Evolutionary conservation across 64 coral and sea anemone species (phyloP).

Genomic region (Orbicella faveolata): DNA sequence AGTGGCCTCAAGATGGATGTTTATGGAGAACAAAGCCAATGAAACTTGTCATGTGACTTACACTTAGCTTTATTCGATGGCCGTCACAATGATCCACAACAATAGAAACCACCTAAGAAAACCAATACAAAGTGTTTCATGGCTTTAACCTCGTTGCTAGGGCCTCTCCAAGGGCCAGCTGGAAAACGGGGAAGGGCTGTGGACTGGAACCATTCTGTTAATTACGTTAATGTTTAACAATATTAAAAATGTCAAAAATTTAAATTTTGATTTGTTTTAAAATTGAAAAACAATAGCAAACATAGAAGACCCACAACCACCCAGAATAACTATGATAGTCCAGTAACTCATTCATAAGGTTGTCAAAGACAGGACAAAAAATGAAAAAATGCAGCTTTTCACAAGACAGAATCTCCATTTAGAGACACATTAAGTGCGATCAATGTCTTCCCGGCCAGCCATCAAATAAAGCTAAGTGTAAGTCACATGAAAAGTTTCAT

Average conservation of each 20-base stretch:
- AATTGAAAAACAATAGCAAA: neutral
- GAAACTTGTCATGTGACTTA: slow-evolving; percentile 6
- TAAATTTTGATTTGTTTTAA: neutral
- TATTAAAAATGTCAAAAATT: too few species aligned
- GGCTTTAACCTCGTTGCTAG: too few species aligned
- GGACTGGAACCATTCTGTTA: too few species aligned
- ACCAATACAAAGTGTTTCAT: too few species aligned
- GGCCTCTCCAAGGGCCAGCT: too few species aligned
- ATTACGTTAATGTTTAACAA: too few species aligned
- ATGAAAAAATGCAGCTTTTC: neutral
- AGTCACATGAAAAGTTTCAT: slow-evolving; percentile 3
- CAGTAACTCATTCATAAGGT: neutral
- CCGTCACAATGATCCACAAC: neutral
- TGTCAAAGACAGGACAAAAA: neutral
- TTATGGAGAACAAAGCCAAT: neutral
- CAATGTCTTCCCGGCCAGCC: neutral
- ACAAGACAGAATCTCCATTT: too few species aligned
- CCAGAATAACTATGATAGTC: neutral
- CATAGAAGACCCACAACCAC: neutral
- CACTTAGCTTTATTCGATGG: neutral
- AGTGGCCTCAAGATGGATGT: slow-evolving; percentile 12
- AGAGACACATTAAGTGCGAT: too few species aligned
- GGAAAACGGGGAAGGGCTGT: too few species aligned
- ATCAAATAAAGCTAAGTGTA: neutral
- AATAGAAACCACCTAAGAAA: too few species aligned